Conservation (phyloP, 2,888 invertebrate species). For the Syritta pipiens region DNA sequence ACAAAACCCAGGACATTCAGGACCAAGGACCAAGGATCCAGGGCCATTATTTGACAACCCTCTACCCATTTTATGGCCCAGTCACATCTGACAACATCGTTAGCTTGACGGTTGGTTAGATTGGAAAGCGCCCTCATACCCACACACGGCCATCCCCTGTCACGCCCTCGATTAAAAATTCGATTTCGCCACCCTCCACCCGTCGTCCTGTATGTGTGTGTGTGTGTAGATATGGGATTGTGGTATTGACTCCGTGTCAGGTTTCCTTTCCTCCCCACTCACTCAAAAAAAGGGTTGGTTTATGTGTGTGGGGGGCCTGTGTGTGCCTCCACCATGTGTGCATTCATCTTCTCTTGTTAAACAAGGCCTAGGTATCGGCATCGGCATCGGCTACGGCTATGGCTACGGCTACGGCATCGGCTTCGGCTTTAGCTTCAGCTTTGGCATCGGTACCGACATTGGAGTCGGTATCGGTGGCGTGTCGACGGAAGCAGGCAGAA, state of each 20-base stretch:
- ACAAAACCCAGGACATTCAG: no score
- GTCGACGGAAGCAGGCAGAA: no score
- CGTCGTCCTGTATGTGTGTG: neutral
- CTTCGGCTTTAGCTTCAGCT: no score
- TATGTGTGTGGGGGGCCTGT: no score
- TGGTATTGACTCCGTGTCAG: conserved; percentile 49
- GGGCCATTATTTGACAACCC: no score
- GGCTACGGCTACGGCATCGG: no score
- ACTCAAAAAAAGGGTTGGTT: no score
- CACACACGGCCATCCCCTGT: neutral
- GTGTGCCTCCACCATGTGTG: no score
- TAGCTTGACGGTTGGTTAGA: conserved; percentile 44
- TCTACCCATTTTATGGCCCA: neutral
- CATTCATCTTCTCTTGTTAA: conserved; percentile 41
- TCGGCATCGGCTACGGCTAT: conserved; percentile 2
- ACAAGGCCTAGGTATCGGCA: conserved; percentile 39
- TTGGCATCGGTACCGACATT: no score
- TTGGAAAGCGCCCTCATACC: neutral
- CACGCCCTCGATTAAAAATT: conserved; percentile 54
- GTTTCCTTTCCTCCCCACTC: no score
- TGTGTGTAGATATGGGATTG: conserved; percentile 7
- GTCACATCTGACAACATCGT: conserved; percentile 60
- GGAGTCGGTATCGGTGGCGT: no score
- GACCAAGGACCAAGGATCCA: no score
- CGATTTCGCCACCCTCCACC: conserved; percentile 11